phyloP scores from a whole-genome alignment of 1,140 invertebrate genomes.

The Papilio glaucus region DNA sequence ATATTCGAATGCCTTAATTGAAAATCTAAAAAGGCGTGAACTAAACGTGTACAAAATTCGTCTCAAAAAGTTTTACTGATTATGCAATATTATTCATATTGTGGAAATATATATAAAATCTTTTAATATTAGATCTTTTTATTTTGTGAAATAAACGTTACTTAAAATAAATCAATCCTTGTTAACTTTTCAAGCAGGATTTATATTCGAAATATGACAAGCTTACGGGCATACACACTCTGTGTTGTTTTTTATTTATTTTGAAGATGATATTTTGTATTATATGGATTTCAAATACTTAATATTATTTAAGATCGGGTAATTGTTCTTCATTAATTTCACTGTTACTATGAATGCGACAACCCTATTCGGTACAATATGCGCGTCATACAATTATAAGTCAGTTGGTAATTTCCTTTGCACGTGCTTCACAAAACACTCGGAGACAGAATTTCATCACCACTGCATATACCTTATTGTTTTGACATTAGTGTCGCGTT shows the following conservation, averaged over 20 bases:
- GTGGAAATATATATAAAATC: too few species aligned
- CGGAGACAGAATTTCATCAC: not conserved
- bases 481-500: not conserved
- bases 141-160: too few species aligned
- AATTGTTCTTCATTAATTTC: not conserved
- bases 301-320: not conserved
- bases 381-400: slow-evolving; percentile 13
- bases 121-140: too few species aligned
- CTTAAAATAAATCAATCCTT: too few species aligned
- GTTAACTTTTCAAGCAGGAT: too few species aligned
- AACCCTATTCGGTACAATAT: slow-evolving; percentile 17
- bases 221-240: too few species aligned
- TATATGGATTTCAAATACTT: not conserved
- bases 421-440: slow-evolving; percentile 47
- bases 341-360: not conserved
- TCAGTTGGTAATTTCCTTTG: slow-evolving; percentile 36
- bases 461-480: not conserved
- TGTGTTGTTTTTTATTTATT: too few species aligned
- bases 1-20: not conserved
- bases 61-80: too few species aligned
- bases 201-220: too few species aligned
- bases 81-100: too few species aligned
- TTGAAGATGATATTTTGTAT: not conserved
- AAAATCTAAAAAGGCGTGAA: not conserved
- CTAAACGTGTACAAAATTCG: not conserved